Evolutionary conservation across 2,888 invertebrate genomes (phyloP), one percentile per base, ranked within the genome.

Genomic region (Thereva nobilitata): DNA sequence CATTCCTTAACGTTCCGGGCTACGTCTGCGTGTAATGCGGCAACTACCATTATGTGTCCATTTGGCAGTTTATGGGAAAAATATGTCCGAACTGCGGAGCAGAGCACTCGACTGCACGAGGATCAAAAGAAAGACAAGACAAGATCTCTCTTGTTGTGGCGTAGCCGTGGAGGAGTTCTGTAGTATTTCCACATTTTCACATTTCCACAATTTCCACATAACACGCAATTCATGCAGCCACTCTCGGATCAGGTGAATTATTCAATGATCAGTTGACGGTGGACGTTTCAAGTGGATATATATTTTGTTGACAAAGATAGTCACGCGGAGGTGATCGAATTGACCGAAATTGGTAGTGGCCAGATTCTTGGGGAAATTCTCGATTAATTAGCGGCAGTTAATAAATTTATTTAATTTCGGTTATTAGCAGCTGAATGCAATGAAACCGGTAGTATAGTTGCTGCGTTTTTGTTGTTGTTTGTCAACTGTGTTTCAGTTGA

Each of bases 51-150:
- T 64, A 64, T 54, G 64, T 64, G 64, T 64, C 55, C 54, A 64
- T 64, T 64, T 64, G 45, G 64, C 55, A 64, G 64, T 55, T 64
- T 64, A 64, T 64, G 64, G 64, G 64, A 64, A 64, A 54, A 64
- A 47, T 55, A 64, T 64, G 55, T 64, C 47, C 40, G 35, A 23
- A 35, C 53, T 56, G 35, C 35, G 47, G 47, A 50, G 47, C 8
- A 56, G 65, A 65, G 55, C 56, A 50, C n/a, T 9, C 23, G 12
- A 37, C 38, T 38, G 55, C 56, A 50, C 10, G 6, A 7, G 12
- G 10, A 40, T 38, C 57, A 57, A 64, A 44, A 54, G 37, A 55
- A 23, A 55, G 53, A 64, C 52, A 64, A 52, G 35, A 42, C 52
- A 40, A 8, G 35, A 44, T 23, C 5, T 35, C 35, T 4, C 37